Percentiles rank a stretch among this genome's conserved stretches.
These are phyloP conservation scores for Cettia cetti DNA, from an alignment of 2,113 vertebrate genomes.

Conservation along the genomic window DNA sequence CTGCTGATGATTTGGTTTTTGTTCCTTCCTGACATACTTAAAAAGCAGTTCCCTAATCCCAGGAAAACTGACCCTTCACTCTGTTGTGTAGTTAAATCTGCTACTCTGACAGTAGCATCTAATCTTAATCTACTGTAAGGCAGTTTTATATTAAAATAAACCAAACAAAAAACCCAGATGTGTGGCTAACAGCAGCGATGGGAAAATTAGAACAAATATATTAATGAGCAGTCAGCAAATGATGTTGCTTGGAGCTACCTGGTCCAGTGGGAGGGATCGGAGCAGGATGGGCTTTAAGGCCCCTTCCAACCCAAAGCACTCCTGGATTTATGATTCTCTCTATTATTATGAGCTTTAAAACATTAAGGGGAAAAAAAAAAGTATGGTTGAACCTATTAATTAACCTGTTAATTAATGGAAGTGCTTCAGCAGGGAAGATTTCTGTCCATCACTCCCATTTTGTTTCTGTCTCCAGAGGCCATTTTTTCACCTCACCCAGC, in stretches of 20 bases:
- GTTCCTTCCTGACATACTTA: not conserved
- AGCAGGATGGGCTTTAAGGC: not conserved
- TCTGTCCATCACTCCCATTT: not conserved
- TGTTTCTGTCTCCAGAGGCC: not conserved
- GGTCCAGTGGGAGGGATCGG: not conserved
- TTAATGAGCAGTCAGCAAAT: not conserved
- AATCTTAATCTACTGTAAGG: too few relatives aligned
- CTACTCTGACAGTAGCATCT: not conserved
- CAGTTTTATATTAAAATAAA: not conserved
- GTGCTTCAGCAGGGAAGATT: not conserved
- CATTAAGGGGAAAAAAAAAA: not conserved
- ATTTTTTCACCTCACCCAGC: not conserved
- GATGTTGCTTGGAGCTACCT: not conserved
- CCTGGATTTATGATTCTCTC: not conserved
- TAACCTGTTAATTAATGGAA: not conserved
- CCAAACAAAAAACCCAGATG: fast-evolving
- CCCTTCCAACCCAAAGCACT: not conserved
- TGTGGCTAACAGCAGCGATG: too few relatives aligned
- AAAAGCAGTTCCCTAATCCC: not conserved
- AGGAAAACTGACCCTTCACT: not conserved
- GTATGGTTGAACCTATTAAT: not conserved
- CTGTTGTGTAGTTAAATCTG: not conserved
- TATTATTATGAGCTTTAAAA: not conserved
- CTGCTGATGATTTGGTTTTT: not conserved
- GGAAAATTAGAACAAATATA: not conserved